A percentile compares a stretch with the other conserved stretches of the same genome.
Evolutionary conservation across 2,797 vertebrate genomes (phyloP).

Genomic region (Spinibarbus caldwelli): DNA sequence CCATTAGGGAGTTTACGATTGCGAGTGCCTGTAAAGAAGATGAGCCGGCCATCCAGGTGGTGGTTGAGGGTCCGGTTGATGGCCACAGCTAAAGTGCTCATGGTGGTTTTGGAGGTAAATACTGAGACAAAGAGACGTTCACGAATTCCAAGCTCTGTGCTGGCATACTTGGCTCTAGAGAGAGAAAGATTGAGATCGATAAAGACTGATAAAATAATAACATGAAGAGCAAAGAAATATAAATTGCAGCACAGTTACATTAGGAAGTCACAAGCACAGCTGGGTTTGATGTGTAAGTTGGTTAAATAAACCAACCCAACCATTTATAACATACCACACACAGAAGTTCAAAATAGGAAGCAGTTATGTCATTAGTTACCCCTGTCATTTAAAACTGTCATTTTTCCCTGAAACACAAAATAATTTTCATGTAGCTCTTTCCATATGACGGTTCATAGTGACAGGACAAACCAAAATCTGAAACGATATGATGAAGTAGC

Average conservation of each 20-base stretch:
- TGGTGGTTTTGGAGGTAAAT: constrained; percentile 90
- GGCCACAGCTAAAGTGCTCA: constrained; percentile 89
- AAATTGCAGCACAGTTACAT: neutral
- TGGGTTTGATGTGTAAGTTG: neutral
- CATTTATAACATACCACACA: neutral
- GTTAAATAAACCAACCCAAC: constrained; percentile 12
- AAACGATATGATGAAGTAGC: neutral
- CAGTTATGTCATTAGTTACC: constrained; percentile 2
- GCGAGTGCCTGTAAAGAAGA: constrained; percentile 90
- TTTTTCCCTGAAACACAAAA: neutral
- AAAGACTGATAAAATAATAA: neutral
- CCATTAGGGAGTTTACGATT: constrained; percentile 91
- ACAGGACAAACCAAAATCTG: neutral
- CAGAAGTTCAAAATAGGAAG: constrained; percentile 3
- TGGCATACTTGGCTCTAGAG: constrained; percentile 87
- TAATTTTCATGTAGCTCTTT: neutral
- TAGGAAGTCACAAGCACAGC: neutral
- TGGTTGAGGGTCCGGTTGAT: constrained; percentile 94
- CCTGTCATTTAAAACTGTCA: neutral
- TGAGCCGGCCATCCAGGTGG: constrained; percentile 84
- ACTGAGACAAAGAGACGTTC: constrained; percentile 92
- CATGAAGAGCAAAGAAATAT: neutral
- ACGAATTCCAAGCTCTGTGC: constrained; percentile 93
- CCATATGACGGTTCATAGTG: neutral
- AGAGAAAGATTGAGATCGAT: constrained; percentile 9